Conservation (phyloP, 2,888 invertebrate species). For the Resseliella maxima region DNA sequence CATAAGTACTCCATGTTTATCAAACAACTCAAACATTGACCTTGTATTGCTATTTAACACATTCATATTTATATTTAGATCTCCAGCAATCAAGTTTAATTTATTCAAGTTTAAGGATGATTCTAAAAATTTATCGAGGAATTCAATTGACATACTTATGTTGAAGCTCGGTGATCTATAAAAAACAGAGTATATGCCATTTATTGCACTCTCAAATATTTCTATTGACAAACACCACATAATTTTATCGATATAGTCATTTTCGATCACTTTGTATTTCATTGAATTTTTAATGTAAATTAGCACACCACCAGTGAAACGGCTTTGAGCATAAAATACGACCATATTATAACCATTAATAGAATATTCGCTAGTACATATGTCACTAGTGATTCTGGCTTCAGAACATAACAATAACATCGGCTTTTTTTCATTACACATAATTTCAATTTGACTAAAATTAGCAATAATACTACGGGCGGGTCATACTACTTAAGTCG, state of each 20-base stretch:
- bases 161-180: background rate
- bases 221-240: background rate
- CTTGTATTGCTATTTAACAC: background rate
- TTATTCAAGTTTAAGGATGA: background rate
- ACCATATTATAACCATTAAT: background rate
- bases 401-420: background rate
- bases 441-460: background rate
- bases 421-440: background rate
- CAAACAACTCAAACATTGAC: background rate
- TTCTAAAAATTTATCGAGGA: background rate
- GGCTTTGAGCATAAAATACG: background rate
- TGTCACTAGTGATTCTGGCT: background rate
- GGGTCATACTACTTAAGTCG: no score
- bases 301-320: background rate
- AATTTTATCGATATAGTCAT: background rate
- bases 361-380: background rate
- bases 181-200: background rate
- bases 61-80: conserved; percentile 1
- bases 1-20: background rate
- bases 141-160: background rate
- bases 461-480: background rate
- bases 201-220: background rate
- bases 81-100: background rate
- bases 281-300: background rate
- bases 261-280: background rate